These are phyloP conservation scores for Cyaniris semiargus DNA, from an alignment of 2,888 invertebrate species.

Conservation along the genomic window DNA sequence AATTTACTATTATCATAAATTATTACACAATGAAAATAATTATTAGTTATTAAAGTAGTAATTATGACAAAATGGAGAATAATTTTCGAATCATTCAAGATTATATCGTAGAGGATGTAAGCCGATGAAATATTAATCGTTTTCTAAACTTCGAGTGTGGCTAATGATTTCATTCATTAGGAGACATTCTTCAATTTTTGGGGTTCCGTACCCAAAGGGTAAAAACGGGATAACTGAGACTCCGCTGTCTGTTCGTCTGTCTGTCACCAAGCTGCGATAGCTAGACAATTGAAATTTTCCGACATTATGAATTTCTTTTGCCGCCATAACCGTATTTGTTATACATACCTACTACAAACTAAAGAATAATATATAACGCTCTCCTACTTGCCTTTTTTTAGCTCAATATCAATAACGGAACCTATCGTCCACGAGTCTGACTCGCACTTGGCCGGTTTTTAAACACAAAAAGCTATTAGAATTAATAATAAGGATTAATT, in stretches of 20 bases:
- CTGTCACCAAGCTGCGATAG: no score
- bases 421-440: background rate
- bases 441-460: background rate
- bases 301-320: no score
- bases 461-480: slow-evolving; percentile 46
- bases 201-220: background rate
- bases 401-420: background rate
- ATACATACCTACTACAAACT: no score
- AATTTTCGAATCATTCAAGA: slow-evolving; percentile 11
- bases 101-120: slow-evolving; percentile 15
- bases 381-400: no score
- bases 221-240: no score
- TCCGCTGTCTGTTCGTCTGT: slow-evolving; percentile 6
- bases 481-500: slow-evolving; percentile 63
- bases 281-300: no score
- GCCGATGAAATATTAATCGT: slow-evolving; percentile 32
- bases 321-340: no score
- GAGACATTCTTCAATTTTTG: slow-evolving; percentile 49
- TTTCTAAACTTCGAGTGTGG: slow-evolving; percentile 45
- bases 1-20: slow-evolving; percentile 22
- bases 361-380: no score
- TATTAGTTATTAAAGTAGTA: slow-evolving; percentile 18
- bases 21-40: background rate
- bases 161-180: slow-evolving; percentile 50
- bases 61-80: slow-evolving; percentile 22